Evolutionary conservation across 2,888 invertebrate species (phyloP).

Genomic region (Tineola bisselliella): DNA sequence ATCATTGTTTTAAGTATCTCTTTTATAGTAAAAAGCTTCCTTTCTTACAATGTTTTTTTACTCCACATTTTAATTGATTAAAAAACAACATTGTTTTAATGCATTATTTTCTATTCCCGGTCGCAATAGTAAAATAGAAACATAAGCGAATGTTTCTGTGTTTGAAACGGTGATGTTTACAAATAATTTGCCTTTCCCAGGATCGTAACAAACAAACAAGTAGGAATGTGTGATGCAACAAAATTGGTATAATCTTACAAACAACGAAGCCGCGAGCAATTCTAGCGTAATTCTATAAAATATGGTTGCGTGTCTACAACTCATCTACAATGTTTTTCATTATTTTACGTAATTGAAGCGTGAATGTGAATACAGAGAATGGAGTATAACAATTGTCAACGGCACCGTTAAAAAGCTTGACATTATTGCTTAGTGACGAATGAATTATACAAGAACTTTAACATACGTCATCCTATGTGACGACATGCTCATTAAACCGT

Average conservation of each 20-base stretch:
- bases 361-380: neutral
- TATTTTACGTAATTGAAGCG: conserved; percentile 6
- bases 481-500: neutral
- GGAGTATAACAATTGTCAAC: neutral
- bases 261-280: neutral
- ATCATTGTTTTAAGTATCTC: neutral
- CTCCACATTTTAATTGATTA: neutral
- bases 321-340: conserved; percentile 6
- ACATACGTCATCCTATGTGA: neutral
- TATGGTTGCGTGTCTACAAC: neutral
- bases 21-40: neutral
- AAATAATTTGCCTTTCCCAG: neutral
- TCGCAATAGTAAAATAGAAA: too few species aligned
- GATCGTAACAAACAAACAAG: neutral
- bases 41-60: neutral
- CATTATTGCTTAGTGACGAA: neutral
- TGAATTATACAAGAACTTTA: neutral
- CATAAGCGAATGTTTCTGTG: too few species aligned
- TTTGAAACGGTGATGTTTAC: neutral
- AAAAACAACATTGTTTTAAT: neutral
- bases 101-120: neutral
- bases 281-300: neutral
- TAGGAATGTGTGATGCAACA: neutral
- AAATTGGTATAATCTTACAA: neutral
- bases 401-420: neutral